These are phyloP conservation scores for Desmodus rotundus DNA, from an alignment of 2,113 vertebrate species.

Conservation along the genomic window DNA sequence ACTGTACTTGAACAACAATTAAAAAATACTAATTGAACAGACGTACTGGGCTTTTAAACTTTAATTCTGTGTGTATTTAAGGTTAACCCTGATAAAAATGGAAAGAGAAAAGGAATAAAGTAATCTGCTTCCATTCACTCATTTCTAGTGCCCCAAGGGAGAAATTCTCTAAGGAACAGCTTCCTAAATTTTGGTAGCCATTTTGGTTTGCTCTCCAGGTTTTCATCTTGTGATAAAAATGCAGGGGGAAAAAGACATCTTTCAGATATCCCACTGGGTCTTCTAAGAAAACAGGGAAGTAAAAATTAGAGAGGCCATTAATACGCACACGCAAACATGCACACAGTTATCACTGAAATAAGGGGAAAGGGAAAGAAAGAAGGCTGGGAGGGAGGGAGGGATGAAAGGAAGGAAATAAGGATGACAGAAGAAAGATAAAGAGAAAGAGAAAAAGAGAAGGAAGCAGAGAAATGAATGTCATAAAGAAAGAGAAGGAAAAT, in stretches of 20 bases:
- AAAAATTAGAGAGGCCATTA: neutral
- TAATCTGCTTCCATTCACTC: neutral
- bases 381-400: too few species aligned
- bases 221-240: neutral
- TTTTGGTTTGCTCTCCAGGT: neutral
- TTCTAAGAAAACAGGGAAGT: neutral
- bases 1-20: too few species aligned
- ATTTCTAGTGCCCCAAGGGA: neutral
- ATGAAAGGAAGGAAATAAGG: neutral
- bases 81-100: conserved; percentile 42
- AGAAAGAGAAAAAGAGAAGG: neutral
- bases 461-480: neutral
- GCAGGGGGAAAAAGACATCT: neutral
- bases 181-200: neutral
- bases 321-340: neutral
- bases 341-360: neutral
- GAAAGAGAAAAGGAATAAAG: conserved; percentile 34
- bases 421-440: neutral
- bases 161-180: neutral
- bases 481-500: neutral
- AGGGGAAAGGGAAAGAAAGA: neutral
- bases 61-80: conserved; percentile 60
- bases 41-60: conserved; percentile 47
- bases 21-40: conserved; percentile 52
- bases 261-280: neutral